phyloP scores from a whole-genome alignment of 2,797 vertebrate species.

The Poecilia gillii region DNA sequence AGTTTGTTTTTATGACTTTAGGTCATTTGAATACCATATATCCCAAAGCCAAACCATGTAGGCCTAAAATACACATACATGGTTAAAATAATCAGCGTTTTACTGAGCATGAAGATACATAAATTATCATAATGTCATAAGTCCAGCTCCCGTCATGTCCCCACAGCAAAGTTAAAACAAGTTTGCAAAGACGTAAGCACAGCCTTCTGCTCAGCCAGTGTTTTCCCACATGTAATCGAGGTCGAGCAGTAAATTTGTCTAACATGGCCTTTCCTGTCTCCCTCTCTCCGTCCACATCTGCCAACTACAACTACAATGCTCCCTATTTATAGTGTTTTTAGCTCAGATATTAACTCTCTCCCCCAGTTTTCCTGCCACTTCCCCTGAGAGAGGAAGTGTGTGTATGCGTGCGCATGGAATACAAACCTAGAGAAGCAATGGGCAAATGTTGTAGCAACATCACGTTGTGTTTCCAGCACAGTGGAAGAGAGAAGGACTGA shows the following conservation, averaged over 20 bases:
- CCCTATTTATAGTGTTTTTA: slow-evolving; percentile 79
- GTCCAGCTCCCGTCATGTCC: slow-evolving; percentile 33
- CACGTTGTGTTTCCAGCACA: slow-evolving; percentile 62
- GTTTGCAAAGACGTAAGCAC: slow-evolving; percentile 50
- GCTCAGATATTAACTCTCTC: slow-evolving; percentile 75
- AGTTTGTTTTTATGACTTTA: no score
- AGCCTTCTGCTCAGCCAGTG: slow-evolving; percentile 49
- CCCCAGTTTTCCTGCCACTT: slow-evolving; percentile 61
- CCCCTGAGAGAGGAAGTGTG: slow-evolving; percentile 72
- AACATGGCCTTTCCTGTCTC: slow-evolving; percentile 61
- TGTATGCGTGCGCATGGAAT: slow-evolving; percentile 40
- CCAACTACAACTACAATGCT: slow-evolving; percentile 69
- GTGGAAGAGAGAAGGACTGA: slow-evolving; percentile 48
- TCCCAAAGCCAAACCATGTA: not conserved
- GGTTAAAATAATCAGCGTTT: not conserved
- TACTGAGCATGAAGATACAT: not conserved
- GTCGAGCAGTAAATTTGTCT: slow-evolving; percentile 59
- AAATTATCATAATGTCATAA: slow-evolving; percentile 18
- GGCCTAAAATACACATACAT: not conserved
- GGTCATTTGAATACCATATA: not conserved
- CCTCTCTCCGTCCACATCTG: slow-evolving; percentile 52
- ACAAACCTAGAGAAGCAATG: slow-evolving; percentile 64
- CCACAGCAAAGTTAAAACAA: slow-evolving; percentile 23
- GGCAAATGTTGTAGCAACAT: slow-evolving; percentile 57
- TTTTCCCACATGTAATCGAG: slow-evolving; percentile 69